A percentile compares a stretch with the other conserved stretches of the same genome.
These are phyloP conservation scores for Neoascia interrupta DNA, from an alignment of 2,888 invertebrate genomes.

Conservation along the genomic window DNA sequence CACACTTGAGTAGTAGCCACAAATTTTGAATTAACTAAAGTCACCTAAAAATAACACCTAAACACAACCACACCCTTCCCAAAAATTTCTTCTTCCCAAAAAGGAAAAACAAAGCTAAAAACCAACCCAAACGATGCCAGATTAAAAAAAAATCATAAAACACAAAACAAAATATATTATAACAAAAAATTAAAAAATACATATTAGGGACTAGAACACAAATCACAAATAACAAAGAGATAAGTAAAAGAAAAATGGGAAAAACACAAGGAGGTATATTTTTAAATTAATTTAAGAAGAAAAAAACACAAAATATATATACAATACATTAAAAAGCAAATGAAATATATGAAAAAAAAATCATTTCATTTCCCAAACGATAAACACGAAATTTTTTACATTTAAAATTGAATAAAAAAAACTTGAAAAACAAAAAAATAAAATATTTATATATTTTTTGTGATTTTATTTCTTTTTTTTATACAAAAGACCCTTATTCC, in stretches of 20 bases:
- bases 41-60: conserved; percentile 51
- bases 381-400: conserved; percentile 62
- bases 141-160: conserved; percentile 35
- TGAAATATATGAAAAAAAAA: conserved; percentile 39
- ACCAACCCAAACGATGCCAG: conserved; percentile 61
- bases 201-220: conserved; percentile 70
- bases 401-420: conserved; percentile 66
- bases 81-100: conserved; percentile 55
- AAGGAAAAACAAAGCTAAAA: conserved; percentile 47
- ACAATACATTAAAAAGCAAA: conserved; percentile 35
- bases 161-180: conserved; percentile 49
- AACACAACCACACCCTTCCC: conserved; percentile 4
- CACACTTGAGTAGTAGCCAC: conserved; percentile 41
- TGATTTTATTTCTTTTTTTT: conserved; percentile 58
- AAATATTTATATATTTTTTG: conserved; percentile 63
- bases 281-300: conserved; percentile 57
- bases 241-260: conserved; percentile 49
- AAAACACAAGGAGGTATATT: conserved; percentile 60
- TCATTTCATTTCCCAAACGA: conserved; percentile 61
- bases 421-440: conserved; percentile 46
- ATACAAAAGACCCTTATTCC: conserved; percentile 10
- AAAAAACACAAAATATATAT: conserved; percentile 51
- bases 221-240: conserved; percentile 51
- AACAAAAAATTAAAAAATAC: no score
- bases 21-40: conserved; percentile 59